These are phyloP conservation scores for Cygnus olor DNA, from an alignment of 2,797 vertebrate genomes.

Conservation along the genomic window DNA sequence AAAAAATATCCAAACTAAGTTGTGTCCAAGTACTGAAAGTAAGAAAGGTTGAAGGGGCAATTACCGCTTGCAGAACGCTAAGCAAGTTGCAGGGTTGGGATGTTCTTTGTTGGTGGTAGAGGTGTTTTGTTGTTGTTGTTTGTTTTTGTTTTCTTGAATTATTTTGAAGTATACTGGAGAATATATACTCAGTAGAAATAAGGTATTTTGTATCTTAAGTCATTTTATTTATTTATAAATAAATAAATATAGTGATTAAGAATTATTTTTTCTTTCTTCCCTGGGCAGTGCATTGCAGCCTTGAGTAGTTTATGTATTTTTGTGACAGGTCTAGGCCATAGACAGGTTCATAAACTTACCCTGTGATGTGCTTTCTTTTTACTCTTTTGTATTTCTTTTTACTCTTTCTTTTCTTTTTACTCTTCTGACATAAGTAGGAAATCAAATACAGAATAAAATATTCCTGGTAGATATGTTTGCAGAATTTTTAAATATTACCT, in stretches of 20 bases:
- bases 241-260: not conserved
- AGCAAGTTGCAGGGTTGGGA: not conserved
- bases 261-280: slow-evolving; percentile 16
- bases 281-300: not conserved
- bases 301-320: not conserved
- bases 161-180: not conserved
- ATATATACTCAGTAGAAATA: not conserved
- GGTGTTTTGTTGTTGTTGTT: not conserved
- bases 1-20: not conserved
- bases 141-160: not conserved
- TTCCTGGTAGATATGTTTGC: not conserved
- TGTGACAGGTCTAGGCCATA: not conserved
- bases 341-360: not conserved
- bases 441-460: not conserved
- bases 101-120: not conserved
- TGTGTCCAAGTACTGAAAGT: not conserved
- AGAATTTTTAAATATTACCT: not conserved
- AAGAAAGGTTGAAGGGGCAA: not conserved
- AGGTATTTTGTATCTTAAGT: not conserved
- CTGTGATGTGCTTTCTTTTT: not conserved
- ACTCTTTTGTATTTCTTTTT: not conserved
- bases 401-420: not conserved
- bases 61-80: not conserved
- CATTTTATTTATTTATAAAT: not conserved
- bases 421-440: not conserved